Evolutionary conservation across 2,888 invertebrate species (phyloP).

Genomic region (Patella caerulea): DNA sequence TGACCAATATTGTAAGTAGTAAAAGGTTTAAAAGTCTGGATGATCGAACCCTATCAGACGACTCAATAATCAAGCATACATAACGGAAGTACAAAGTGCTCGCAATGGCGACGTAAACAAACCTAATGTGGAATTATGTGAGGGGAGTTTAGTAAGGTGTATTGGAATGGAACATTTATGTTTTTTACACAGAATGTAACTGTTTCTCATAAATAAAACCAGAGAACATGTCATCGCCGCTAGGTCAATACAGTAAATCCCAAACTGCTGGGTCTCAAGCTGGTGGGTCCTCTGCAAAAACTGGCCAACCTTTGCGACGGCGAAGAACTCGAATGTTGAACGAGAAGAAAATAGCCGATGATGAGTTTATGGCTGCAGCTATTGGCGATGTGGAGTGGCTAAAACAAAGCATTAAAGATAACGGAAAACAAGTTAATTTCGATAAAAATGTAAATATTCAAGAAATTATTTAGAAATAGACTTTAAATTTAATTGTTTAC

Average conservation of each 20-base stretch:
- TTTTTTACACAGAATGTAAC: too few species aligned
- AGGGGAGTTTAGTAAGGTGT: too few species aligned
- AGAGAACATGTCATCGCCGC: constrained; percentile 1
- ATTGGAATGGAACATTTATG: too few species aligned
- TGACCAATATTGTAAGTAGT: too few species aligned
- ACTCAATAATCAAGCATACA: not conserved
- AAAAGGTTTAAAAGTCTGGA: not conserved
- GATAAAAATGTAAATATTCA: constrained; percentile 69
- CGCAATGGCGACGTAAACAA: constrained; percentile 11
- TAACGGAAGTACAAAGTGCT: not conserved
- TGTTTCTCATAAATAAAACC: too few species aligned
- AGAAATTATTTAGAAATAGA: not conserved
- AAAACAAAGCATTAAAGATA: constrained; percentile 66
- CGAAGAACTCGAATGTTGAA: constrained; percentile 48
- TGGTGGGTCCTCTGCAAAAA: constrained; percentile 29
- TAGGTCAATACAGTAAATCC: constrained; percentile 13
- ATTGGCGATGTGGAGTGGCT: constrained; percentile 71
- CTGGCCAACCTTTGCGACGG: constrained; percentile 43
- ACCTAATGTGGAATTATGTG: not conserved
- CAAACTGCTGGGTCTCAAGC: constrained; percentile 22
- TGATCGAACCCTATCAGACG: not conserved
- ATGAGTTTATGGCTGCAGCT: constrained; percentile 72
- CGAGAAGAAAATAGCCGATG: constrained; percentile 67
- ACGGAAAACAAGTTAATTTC: constrained; percentile 59
- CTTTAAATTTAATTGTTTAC: constrained; percentile 21